A percentile compares a stretch with the other conserved stretches of the same genome.
Evolutionary conservation across 2,113 vertebrate species (phyloP).

Genomic region (Leuciscus idus): DNA sequence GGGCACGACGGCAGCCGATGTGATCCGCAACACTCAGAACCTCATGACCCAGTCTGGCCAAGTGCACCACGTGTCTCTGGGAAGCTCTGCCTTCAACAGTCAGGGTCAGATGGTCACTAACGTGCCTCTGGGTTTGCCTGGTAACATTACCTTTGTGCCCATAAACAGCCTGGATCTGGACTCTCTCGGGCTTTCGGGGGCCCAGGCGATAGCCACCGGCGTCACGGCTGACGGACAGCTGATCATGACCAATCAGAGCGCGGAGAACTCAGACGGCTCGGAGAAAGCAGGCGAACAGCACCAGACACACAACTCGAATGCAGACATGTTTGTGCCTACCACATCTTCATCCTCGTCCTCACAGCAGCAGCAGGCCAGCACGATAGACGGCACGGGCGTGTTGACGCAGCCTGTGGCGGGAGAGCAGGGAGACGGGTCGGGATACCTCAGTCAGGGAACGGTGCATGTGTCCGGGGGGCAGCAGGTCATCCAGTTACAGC

Average conservation of each 20-base stretch:
- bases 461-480: conserved; percentile 72
- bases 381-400: conserved; percentile 87
- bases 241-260: conserved; percentile 87
- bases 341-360: conserved; percentile 83
- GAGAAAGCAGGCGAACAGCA: conserved; percentile 89
- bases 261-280: conserved; percentile 87
- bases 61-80: conserved; percentile 89
- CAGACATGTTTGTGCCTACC: conserved; percentile 97
- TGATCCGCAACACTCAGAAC: conserved; percentile 86
- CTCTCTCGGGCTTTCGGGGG: conserved; percentile 93
- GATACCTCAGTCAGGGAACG: conserved; percentile 88
- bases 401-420: conserved; percentile 87
- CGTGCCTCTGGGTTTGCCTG: conserved; percentile 94
- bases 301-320: conserved; percentile 87
- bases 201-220: conserved; percentile 96
- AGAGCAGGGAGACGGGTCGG: conserved; percentile 85
- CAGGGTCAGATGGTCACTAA: conserved; percentile 97
- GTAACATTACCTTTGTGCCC: conserved; percentile 99
- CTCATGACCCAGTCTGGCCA: conserved; percentile 95
- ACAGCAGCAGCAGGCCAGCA: conserved; percentile 82
- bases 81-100: conserved; percentile 91
- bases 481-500: conserved; percentile 81
- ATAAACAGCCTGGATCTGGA: conserved; percentile 98
- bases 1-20: conserved; percentile 84
- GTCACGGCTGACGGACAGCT: conserved; percentile 97